phyloP scores from a whole-genome alignment of 2,113 vertebrate genomes.

The Chamaetylas fuelleborni region DNA sequence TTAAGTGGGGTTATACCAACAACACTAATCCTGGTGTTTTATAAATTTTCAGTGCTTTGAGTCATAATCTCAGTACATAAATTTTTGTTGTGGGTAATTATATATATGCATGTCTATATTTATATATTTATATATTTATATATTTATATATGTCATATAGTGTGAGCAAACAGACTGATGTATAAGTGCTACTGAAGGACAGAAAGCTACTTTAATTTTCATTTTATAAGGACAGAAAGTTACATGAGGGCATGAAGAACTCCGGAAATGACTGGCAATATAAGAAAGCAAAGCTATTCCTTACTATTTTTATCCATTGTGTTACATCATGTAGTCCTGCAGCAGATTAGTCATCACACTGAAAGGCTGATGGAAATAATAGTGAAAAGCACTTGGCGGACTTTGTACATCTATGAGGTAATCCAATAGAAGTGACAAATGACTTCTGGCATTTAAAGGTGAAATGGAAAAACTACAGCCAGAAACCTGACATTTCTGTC shows the following conservation, averaged over 20 bases:
- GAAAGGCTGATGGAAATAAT: constrained; percentile 49
- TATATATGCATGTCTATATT: not conserved
- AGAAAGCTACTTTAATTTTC: not conserved
- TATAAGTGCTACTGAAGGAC: not conserved
- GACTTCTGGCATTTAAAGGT: constrained; percentile 45
- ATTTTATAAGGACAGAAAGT: not conserved
- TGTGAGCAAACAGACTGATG: not conserved
- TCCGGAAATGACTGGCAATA: not conserved
- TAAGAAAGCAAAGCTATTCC: constrained; percentile 14
- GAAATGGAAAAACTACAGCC: constrained; percentile 22
- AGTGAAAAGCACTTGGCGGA: constrained; percentile 35
- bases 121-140: too few relatives aligned
- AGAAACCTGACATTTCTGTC: not conserved
- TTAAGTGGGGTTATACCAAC: not conserved
- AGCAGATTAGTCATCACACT: constrained; percentile 48
- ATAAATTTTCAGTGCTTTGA: not conserved
- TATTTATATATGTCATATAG: not conserved
- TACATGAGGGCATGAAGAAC: not conserved
- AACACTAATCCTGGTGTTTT: not conserved
- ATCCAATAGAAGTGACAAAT: constrained; percentile 39
- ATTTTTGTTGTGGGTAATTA: not conserved
- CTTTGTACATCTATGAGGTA: constrained; percentile 15
- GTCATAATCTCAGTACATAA: not conserved
- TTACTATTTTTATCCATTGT: constrained; percentile 49
- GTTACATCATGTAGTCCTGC: constrained; percentile 38